These are phyloP conservation scores for Pinctada fucata DNA, from an alignment of 2,888 invertebrate genomes.

Conservation along the genomic window DNA sequence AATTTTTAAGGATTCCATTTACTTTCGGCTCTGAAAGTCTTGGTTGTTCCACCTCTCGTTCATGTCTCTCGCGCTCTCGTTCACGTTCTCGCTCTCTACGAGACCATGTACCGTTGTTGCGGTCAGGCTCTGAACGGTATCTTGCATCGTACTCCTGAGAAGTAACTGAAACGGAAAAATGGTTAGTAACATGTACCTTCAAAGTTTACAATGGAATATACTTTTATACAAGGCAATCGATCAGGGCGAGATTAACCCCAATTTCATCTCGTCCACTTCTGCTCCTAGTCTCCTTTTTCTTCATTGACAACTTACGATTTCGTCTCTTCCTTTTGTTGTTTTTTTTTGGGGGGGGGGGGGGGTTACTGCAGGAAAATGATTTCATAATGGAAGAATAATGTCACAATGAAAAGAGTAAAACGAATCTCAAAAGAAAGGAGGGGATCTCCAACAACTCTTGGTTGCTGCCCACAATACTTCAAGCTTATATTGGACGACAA, in stretches of 20 bases:
- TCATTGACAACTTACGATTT: no score
- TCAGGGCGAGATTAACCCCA: neutral
- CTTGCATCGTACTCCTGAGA: neutral
- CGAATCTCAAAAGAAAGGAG: no score
- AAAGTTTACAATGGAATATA: neutral
- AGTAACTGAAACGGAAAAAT: constrained; percentile 4
- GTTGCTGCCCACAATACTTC: no score
- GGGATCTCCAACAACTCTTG: no score
- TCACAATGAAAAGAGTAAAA: no score
- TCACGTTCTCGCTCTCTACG: constrained; percentile 15
- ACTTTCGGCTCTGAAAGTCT: constrained; percentile 18
- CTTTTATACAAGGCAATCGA: neutral
- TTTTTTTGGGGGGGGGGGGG: no score
- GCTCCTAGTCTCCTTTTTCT: no score
- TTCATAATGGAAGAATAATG: no score
- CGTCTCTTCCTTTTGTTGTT: no score
- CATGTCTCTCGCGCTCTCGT: neutral
- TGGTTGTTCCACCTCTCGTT: neutral
- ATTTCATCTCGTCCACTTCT: no score
- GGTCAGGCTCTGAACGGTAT: neutral
- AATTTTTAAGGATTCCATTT: constrained; percentile 27
- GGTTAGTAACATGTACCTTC: neutral
- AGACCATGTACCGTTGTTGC: neutral
- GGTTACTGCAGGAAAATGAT: no score
- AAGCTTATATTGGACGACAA: no score